These are phyloP conservation scores for Darevskia mixta DNA, from an alignment of 2,797 vertebrate species.

Conservation along the genomic window DNA sequence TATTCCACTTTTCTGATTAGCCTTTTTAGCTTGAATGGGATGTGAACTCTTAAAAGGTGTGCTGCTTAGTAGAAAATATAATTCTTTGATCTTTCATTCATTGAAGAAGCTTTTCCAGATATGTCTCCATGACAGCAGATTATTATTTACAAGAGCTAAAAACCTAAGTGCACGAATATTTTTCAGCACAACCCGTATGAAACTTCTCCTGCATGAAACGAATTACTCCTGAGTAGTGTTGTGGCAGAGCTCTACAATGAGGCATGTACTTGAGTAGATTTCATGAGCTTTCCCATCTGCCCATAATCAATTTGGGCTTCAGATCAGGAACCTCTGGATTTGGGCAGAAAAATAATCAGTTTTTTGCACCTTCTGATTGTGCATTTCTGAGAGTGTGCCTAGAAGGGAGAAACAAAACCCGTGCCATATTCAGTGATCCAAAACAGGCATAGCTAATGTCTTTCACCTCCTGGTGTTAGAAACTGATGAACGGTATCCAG, in stretches of 20 bases:
- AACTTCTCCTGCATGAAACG: background rate
- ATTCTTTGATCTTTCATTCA: background rate
- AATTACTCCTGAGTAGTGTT: background rate
- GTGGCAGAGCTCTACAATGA: background rate
- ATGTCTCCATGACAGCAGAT: background rate
- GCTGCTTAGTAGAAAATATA: background rate
- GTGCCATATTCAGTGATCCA: too few species aligned
- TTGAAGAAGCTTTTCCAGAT: background rate
- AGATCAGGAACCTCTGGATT: background rate
- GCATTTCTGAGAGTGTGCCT: too few species aligned
- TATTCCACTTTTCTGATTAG: background rate
- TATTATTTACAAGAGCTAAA: constrained; percentile 1
- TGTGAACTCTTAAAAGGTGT: background rate
- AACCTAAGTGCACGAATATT: background rate
- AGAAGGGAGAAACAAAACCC: too few species aligned
- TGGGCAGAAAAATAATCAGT: background rate
- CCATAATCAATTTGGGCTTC: too few species aligned
- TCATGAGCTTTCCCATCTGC: background rate
- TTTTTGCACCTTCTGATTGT: background rate
- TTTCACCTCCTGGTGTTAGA: too few species aligned
- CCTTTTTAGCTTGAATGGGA: background rate
- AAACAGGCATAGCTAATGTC: too few species aligned
- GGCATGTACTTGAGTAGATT: background rate
- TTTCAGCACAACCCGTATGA: background rate
- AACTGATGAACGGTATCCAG: too few species aligned